These are phyloP conservation scores for Zoanthus sociatus DNA, from an alignment of 92 coral and sea anemone genomes.

Conservation along the genomic window DNA sequence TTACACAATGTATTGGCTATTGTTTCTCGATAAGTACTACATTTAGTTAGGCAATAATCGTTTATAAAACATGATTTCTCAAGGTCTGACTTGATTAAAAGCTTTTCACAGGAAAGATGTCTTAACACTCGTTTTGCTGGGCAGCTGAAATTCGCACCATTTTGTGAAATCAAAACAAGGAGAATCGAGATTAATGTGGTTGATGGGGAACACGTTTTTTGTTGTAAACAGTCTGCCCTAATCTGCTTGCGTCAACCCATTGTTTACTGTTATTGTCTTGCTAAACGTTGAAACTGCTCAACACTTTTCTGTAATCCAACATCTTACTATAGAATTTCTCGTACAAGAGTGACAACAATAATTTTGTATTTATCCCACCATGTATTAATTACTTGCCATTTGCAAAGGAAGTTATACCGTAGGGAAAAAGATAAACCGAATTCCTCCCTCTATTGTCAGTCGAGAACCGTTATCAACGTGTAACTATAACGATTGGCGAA, in stretches of 20 bases:
- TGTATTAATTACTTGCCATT: conserved; percentile 71
- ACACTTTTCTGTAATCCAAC: conserved; percentile 32
- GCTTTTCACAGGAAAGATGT: neutral
- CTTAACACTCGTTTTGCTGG: neutral
- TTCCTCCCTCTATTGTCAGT: conserved; percentile 64
- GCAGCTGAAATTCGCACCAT: conserved; percentile 11
- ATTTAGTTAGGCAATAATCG: conserved; percentile 10
- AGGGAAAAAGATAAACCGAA: conserved; percentile 64
- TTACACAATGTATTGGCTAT: conserved; percentile 23
- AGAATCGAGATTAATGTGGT: neutral
- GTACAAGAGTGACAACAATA: conserved; percentile 65
- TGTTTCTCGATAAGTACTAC: conserved; percentile 29
- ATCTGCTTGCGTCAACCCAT: conserved; percentile 46
- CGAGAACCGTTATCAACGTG: conserved; percentile 15
- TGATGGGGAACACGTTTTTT: conserved; percentile 17
- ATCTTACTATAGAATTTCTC: conserved; percentile 12
- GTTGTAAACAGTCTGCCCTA: conserved; percentile 13
- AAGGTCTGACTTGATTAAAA: neutral
- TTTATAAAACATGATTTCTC: conserved; percentile 1
- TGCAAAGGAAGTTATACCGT: conserved; percentile 68
- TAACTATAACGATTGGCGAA: neutral
- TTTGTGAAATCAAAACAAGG: conserved; percentile 3
- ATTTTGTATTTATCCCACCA: conserved; percentile 66
- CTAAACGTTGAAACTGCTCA: conserved; percentile 44
- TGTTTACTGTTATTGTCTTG: conserved; percentile 24